Conservation (phyloP, 2,113 vertebrate genomes). For the Proterorhinus semilunaris region DNA sequence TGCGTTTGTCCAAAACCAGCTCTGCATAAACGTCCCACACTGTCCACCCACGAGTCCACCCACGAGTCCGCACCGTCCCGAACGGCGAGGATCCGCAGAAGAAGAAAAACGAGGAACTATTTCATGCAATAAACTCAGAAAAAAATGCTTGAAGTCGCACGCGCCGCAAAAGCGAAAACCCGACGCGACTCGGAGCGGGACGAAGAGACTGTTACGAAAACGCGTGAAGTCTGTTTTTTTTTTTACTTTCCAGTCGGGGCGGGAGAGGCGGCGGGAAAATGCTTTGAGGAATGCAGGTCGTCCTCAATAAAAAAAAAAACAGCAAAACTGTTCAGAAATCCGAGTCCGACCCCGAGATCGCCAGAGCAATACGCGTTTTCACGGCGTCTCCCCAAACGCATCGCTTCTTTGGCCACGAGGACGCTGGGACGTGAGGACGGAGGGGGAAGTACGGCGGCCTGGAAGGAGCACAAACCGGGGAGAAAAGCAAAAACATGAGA, state of each 20-base stretch:
- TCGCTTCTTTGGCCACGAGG: slow-evolving; percentile 3
- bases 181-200: background rate
- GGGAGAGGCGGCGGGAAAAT: background rate
- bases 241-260: background rate
- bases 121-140: slow-evolving; percentile 73
- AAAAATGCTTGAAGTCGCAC: slow-evolving; percentile 44
- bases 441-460: background rate
- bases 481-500: background rate
- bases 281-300: slow-evolving; percentile 7
- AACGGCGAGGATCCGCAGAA: slow-evolving; percentile 19
- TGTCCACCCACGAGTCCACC: background rate
- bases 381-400: background rate
- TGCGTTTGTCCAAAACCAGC: background rate
- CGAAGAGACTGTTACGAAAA: slow-evolving; percentile 47
- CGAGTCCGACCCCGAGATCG: background rate
- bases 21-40: slow-evolving; percentile 28
- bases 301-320: background rate
- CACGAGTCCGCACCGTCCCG: background rate
- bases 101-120: slow-evolving; percentile 29
- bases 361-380: slow-evolving; percentile 3
- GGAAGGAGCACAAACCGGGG: slow-evolving; percentile 1
- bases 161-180: slow-evolving; percentile 26
- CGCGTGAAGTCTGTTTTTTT: background rate
- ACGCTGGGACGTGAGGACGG: no score
- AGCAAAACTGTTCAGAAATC: background rate